Base-by-base conservation (phyloP, 92 coral and sea anemone species). In the Heteractis magnifica region DNA sequence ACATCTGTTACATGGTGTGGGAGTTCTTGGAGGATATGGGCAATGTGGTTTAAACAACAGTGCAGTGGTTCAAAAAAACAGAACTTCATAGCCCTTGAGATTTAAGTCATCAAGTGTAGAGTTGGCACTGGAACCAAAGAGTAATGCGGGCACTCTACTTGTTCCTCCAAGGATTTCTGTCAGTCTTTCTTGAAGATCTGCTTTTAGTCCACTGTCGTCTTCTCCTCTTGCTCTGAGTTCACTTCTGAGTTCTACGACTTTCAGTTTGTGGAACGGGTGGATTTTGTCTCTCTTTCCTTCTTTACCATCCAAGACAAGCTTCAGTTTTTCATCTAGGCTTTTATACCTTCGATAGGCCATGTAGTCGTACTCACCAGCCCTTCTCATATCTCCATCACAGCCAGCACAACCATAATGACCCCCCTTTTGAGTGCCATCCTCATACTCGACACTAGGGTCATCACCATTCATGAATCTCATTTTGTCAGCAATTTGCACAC, bases 391-490 rank as follows among this genome's bases (percentile, higher is more conserved):
- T 10, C 88, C 88, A 13, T 86, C 88, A 86, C 88, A 86, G 4
- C 84, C 88, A 12, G 56, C 53, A 75, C 88, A 86, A 0, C 84
- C 84, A 79, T 23, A 14, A 52, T 78, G 79, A 59, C 78, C 85
- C 20, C 79, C 89, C 26, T 86, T 86, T 75, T 75, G 89, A 51
- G 81, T 74, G 0, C 89, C 89, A 80, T 74, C 89, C 55, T 86
- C 89, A 80, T 80, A 86, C 18, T 80, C 85, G 6, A 74, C 85
- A 62, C 80, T 71, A 16, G 85, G 85, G 21, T 72, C 79, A 75
- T 86, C 84, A 5, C 88, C 88, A 79, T 86, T 85, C 73, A 78
- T 53, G 19, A 78, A 85, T 52, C 83, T 77, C 88, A 85, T 85
- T 14, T 85, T 68, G 44, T 85, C 88, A 12, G 59, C 6, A 12